These are phyloP conservation scores for Melanaphis sacchari DNA, from an alignment of 1,140 invertebrate genomes.

Conservation along the genomic window DNA sequence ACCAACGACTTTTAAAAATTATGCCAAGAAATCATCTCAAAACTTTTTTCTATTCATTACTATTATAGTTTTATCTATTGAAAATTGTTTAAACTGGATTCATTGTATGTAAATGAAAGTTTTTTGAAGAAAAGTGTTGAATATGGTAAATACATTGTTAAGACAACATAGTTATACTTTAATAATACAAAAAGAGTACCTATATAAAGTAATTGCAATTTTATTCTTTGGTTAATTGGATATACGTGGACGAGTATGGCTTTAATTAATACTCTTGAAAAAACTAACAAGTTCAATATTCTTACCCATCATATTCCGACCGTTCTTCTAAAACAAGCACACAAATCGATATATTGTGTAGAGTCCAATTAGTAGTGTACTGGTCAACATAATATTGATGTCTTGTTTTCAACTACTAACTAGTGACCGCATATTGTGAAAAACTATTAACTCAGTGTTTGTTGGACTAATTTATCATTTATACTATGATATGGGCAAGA, in stretches of 20 bases:
- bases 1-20: not conserved
- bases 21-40: not conserved
- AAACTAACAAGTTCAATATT: not conserved
- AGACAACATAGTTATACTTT: not conserved
- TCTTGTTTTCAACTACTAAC: not conserved
- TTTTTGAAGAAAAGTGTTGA: not conserved
- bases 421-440: constrained; percentile 25
- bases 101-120: not conserved
- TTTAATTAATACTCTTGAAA: constrained; percentile 1
- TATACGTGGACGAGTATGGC: not conserved
- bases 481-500: not conserved
- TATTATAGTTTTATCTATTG: not conserved
- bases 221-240: not conserved
- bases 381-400: not conserved
- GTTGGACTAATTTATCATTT: not conserved
- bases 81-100: not conserved
- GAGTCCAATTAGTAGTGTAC: not conserved
- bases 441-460: not conserved
- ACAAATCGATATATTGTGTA: not conserved
- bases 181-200: not conserved
- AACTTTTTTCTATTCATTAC: not conserved
- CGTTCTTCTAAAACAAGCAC: not conserved
- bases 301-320: not conserved
- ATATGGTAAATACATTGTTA: not conserved
- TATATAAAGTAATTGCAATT: not conserved